Evolutionary conservation across 2,888 invertebrate species (phyloP).

Genomic region (Drosophila seclusa): DNA sequence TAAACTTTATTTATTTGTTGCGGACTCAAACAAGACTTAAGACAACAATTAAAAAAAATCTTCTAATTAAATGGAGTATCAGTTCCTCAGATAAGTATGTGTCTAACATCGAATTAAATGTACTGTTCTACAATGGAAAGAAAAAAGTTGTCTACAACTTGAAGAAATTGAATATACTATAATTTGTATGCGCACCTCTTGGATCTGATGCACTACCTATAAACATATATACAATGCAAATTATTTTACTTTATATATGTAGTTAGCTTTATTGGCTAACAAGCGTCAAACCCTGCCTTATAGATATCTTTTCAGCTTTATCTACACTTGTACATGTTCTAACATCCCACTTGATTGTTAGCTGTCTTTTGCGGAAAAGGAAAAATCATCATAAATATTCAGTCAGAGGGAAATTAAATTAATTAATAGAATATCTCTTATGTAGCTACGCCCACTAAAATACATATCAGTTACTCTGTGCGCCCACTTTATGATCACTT

Average conservation of each 20-base stretch:
- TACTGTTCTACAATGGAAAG: background rate
- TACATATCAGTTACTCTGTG: background rate
- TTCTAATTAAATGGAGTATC: background rate
- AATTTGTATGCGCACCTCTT: background rate
- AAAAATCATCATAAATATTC: background rate
- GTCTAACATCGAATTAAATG: background rate
- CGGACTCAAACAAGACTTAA: background rate
- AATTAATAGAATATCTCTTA: background rate
- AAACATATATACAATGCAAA: background rate
- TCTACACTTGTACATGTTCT: background rate
- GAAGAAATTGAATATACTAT: background rate
- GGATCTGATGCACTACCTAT: background rate
- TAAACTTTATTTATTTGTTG: background rate
- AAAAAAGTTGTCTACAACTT: background rate
- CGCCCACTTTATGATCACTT: conserved; percentile 2
- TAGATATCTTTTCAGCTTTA: background rate
- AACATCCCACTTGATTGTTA: background rate
- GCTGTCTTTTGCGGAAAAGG: background rate
- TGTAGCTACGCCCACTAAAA: conserved; percentile 12
- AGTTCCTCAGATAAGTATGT: background rate
- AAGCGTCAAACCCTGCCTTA: background rate
- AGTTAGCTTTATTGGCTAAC: background rate
- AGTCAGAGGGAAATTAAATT: background rate
- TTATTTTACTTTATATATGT: background rate
- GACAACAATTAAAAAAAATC: background rate